These are phyloP conservation scores for Vanessa tameamea DNA, from an alignment of 1,140 invertebrate species.

Conservation along the genomic window DNA sequence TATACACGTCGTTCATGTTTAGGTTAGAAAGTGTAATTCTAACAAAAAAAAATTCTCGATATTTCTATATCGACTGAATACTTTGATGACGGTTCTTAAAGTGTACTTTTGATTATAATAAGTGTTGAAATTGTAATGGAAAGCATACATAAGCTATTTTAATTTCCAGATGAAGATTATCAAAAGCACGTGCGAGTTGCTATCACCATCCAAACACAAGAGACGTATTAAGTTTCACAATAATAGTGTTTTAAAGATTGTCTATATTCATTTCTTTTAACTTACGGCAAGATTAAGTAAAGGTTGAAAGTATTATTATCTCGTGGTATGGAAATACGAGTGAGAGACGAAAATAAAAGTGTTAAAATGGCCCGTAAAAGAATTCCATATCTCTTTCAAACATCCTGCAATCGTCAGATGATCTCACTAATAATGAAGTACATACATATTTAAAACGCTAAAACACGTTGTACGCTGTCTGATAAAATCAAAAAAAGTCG, in stretches of 20 bases:
- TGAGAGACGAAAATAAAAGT: slow-evolving; percentile 11
- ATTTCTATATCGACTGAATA: no score
- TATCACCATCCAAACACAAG: slow-evolving; percentile 7
- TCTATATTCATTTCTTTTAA: slow-evolving; percentile 24
- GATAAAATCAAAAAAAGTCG: slow-evolving; percentile 69
- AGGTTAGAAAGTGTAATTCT: no score
- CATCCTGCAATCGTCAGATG: slow-evolving; percentile 53
- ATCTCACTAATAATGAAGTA: slow-evolving; percentile 71
- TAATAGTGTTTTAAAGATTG: slow-evolving; percentile 10
- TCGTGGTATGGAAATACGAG: not conserved
- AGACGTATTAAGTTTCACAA: slow-evolving; percentile 27
- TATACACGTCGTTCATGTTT: no score
- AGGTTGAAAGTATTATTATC: slow-evolving; percentile 14
- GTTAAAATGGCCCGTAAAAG: slow-evolving; percentile 34
- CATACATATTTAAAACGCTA: slow-evolving; percentile 55
- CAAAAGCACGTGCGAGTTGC: not conserved
- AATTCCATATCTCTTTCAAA: slow-evolving; percentile 46
- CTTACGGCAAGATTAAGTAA: not conserved
- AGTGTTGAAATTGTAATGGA: no score
- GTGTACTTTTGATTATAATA: no score
- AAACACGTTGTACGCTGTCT: slow-evolving; percentile 54
- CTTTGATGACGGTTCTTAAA: no score
- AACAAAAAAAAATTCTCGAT: no score
- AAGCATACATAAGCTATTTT: no score
- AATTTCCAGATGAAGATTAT: not conserved